Base-by-base conservation (phyloP, 2,113 vertebrate genomes). In the Laterallus jamaicensis region DNA sequence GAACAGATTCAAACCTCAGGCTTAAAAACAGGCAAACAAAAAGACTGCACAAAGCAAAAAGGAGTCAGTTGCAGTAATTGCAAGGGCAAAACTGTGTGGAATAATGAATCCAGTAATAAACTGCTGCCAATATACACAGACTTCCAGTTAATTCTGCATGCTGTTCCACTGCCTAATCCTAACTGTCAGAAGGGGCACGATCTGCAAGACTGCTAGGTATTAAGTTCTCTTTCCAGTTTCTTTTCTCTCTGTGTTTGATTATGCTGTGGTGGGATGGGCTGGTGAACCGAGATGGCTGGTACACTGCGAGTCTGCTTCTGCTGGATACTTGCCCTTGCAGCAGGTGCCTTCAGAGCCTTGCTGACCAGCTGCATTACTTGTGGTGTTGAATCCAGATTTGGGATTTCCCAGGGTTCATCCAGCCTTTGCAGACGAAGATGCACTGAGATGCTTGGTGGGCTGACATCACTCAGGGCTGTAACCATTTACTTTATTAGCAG, bases 1-100 rank as follows among this genome's bases (percentile, higher is more conserved):
- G 59, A 95, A 67, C 19, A 18, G 55, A 77, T 85, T 91, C 89
- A 92, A 85, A 77, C 63, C 59, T 96, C 92, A 88, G 60, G 44
- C 82, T 85, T 77, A 56, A 67, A 95, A 92, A 4, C 15, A 77
- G 58, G n/a, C 84, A 62, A 91, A 70, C 15, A 62, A 73, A 94
- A 91, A 77, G 78, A 39, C 82, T 63, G 40, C 22, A 42, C 29
- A 63, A 69, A 35, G 44, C 24, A 63, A 93, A 94, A 91, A 84
- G 21, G 39, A 95, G 81, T 16, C 10, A 40, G 55, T 6, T 55
- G 25, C 26, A 79, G 70, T 73, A 73, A 68, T 25, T 91, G 82
- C 44, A 79, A 82, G 9, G 32, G 28, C 39, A 91, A 88, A 95
- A 74, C 6, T 2, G 1, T 39, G 42, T 14, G 67, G 82, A 82